These are phyloP conservation scores for Antheraea assamensis DNA, from an alignment of 2,888 invertebrate genomes.

Conservation along the genomic window DNA sequence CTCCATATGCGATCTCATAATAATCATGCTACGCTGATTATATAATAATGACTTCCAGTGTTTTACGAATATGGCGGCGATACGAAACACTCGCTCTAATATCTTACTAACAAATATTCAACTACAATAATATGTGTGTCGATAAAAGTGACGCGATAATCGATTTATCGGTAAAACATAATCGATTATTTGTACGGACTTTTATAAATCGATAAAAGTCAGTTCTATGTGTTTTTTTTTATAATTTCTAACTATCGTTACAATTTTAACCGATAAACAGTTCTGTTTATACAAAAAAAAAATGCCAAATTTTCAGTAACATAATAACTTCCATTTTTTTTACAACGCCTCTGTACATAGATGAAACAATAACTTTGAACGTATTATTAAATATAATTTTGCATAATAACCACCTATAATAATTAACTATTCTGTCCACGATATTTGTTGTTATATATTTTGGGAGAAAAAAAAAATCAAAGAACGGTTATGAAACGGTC, in stretches of 20 bases:
- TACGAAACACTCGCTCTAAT: background rate
- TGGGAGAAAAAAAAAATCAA: background rate
- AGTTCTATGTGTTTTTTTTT: background rate
- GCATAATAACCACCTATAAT: background rate
- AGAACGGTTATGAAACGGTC: background rate
- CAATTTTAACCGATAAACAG: background rate
- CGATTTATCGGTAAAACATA: background rate
- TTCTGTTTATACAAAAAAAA: background rate
- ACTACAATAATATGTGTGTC: background rate
- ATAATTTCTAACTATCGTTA: background rate
- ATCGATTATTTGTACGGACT: background rate
- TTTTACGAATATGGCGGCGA: background rate
- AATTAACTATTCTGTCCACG: background rate
- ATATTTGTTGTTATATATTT: background rate
- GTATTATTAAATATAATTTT: background rate
- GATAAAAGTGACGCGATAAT: background rate
- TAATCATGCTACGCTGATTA: background rate
- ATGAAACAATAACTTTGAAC: background rate
- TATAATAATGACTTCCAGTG: background rate
- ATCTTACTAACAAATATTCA: background rate
- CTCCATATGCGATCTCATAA: background rate
- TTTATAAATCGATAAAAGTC: background rate
- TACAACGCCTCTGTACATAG: background rate
- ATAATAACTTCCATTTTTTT: background rate
- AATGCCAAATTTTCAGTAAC: constrained; percentile 3